These are phyloP conservation scores for Psix sp. DNA, from an alignment of 1,140 invertebrate genomes.

Conservation along the genomic window DNA sequence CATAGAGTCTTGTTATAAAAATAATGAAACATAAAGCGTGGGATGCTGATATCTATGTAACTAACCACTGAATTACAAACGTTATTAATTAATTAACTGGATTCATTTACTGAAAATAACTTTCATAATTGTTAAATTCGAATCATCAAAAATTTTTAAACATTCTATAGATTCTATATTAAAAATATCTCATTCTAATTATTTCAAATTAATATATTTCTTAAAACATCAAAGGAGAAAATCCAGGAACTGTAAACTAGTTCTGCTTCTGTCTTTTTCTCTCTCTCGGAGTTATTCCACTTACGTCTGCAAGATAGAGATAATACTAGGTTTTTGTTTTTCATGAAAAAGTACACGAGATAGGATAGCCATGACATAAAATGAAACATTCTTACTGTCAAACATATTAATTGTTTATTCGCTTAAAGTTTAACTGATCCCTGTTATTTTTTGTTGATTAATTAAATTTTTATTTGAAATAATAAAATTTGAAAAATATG, in stretches of 20 bases:
- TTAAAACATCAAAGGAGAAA: constrained; percentile 16
- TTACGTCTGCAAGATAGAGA: constrained; percentile 19
- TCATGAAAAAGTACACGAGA: constrained; percentile 10
- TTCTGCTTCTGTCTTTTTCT: constrained; percentile 14
- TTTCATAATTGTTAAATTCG: too few relatives aligned
- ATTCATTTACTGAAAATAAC: too few relatives aligned
- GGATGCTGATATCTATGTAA: too few relatives aligned
- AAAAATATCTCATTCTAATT: constrained; percentile 24
- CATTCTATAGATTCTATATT: not conserved
- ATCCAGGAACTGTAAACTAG: constrained; percentile 25
- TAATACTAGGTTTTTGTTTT: constrained; percentile 34
- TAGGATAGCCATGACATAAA: constrained; percentile 5
- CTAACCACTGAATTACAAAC: too few relatives aligned
- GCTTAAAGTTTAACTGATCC: not conserved
- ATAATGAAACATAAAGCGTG: too few relatives aligned
- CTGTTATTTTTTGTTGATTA: not conserved
- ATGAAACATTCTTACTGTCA: constrained; percentile 4
- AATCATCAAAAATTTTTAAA: too few relatives aligned
- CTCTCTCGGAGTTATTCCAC: constrained; percentile 8
- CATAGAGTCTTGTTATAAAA: too few relatives aligned
- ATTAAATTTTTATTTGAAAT: too few relatives aligned
- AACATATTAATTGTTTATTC: constrained; percentile 8
- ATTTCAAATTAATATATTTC: constrained; percentile 23
- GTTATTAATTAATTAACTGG: too few relatives aligned
- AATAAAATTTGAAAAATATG: too few relatives aligned